These are phyloP conservation scores for Stegostoma tigrinum DNA, from an alignment of 2,113 vertebrate species.

Conservation along the genomic window DNA sequence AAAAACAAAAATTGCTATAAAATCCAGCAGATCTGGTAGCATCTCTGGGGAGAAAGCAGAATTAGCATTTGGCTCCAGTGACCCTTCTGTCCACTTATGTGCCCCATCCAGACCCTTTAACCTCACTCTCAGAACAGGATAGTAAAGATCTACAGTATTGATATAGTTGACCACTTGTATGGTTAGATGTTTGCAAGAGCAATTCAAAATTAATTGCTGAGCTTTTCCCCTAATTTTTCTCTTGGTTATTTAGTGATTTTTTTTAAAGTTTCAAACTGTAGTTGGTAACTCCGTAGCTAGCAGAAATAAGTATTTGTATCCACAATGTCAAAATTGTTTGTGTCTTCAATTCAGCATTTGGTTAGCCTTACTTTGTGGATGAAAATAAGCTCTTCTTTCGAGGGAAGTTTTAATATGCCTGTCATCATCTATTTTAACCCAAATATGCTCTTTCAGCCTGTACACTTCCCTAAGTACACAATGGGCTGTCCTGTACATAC, in stretches of 20 bases:
- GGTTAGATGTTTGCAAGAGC: neutral
- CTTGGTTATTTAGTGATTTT: too few species aligned
- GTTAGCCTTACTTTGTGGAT: neutral
- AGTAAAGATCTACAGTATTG: neutral
- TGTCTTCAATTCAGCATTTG: neutral
- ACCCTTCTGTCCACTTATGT: neutral
- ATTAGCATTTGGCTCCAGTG: too few species aligned
- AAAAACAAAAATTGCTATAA: too few species aligned
- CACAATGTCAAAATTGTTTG: neutral
- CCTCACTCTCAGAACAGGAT: neutral
- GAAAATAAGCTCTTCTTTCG: neutral
- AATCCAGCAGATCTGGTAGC: too few species aligned
- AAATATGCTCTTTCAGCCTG: neutral
- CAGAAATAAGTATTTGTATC: neutral
- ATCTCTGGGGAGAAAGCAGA: too few species aligned
- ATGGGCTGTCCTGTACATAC: neutral
- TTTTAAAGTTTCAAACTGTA: neutral
- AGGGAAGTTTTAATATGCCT: neutral
- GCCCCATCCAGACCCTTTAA: neutral
- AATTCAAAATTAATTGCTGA: neutral
- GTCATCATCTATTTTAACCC: neutral
- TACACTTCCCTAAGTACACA: neutral
- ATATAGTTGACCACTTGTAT: neutral
- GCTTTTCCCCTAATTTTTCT: neutral
- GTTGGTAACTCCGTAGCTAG: neutral